phyloP scores from a whole-genome alignment of 2,888 invertebrate genomes.

The Calameuta pallipes region DNA sequence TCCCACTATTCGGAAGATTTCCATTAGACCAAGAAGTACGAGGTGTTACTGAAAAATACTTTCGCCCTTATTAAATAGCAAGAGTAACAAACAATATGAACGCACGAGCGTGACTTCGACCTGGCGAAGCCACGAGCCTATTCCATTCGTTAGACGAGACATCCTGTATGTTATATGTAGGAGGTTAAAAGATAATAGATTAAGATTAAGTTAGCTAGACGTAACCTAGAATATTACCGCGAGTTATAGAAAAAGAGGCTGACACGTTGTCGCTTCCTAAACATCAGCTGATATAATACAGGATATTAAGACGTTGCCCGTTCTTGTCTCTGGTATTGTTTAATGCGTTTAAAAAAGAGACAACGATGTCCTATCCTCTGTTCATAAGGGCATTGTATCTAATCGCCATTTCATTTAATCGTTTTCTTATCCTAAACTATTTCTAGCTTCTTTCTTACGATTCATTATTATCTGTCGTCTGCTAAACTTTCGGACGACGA shows the following conservation, averaged over 20 bases:
- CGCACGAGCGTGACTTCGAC: no score
- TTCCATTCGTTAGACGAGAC: no score
- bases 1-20: no score
- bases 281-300: not conserved
- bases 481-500: not conserved
- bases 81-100: no score
- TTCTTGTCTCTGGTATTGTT: not conserved
- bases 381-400: not conserved
- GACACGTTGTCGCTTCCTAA: not conserved
- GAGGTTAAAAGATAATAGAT: not conserved
- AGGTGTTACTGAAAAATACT: no score
- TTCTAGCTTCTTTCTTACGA: not conserved
- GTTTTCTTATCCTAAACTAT: not conserved
- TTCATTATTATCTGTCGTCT: not conserved
- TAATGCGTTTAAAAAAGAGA: not conserved
- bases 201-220: not conserved
- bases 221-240: not conserved
- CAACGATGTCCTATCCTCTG: not conserved
- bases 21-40: no score
- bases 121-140: no score
- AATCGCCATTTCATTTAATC: not conserved
- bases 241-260: not conserved
- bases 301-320: not conserved
- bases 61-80: no score
- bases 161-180: not conserved